Evolutionary conservation across 2,797 vertebrate species (phyloP).

Genomic region (Numenius phaeopus): DNA sequence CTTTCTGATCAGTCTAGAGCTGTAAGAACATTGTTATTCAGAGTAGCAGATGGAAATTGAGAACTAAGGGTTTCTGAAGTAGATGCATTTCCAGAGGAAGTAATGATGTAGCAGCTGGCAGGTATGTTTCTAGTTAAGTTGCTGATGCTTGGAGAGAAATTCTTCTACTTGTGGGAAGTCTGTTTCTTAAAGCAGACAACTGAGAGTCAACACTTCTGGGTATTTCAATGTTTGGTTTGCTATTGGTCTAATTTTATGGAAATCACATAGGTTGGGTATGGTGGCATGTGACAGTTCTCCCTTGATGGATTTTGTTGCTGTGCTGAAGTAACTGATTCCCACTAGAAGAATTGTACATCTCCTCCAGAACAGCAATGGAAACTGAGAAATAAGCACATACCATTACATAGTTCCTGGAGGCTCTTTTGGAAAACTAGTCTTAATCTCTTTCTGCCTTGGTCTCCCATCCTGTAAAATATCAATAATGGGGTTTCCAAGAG

Average conservation of each 20-base stretch:
- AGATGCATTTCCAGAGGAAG: not conserved
- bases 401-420: not conserved
- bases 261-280: not conserved
- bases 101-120: not conserved
- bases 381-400: not conserved
- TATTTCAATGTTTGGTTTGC: not conserved
- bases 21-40: not conserved
- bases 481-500: not conserved
- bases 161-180: not conserved
- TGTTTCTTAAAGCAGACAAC: constrained; percentile 3
- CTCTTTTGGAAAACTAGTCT: not conserved
- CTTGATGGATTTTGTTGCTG: not conserved
- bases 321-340: not conserved
- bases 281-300: not conserved
- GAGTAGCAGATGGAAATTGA: not conserved
- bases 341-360: not conserved
- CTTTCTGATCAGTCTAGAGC: not conserved
- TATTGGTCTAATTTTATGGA: not conserved
- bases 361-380: not conserved
- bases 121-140: not conserved
- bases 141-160: not conserved
- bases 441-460: not conserved
- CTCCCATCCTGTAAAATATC: not conserved
- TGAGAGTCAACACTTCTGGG: not conserved
- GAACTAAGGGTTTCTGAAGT: not conserved